phyloP scores from a whole-genome alignment of 2,888 invertebrate genomes.

The Teinopalpus imperialis region DNA sequence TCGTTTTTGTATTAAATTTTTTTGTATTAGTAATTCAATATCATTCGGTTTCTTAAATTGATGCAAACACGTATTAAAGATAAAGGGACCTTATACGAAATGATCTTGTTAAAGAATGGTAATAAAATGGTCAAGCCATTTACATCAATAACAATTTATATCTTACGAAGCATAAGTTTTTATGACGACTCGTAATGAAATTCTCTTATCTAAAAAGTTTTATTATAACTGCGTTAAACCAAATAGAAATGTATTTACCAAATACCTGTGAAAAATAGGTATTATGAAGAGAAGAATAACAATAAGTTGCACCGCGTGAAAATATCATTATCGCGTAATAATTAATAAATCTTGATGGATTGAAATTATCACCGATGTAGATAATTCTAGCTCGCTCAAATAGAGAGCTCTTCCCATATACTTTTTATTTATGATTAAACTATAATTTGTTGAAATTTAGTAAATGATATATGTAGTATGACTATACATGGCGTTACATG shows the following conservation, averaged over 20 bases:
- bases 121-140: constrained; percentile 20
- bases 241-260: constrained; percentile 22
- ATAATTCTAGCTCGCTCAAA: not conserved
- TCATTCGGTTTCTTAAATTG: constrained; percentile 8
- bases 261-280: constrained; percentile 3
- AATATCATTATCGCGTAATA: constrained; percentile 14
- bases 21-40: too few species aligned
- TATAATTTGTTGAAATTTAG: too few species aligned
- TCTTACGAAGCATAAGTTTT: constrained; percentile 6
- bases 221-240: constrained; percentile 19
- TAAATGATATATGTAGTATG: too few species aligned
- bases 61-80: constrained; percentile 14
- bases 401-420: not conserved
- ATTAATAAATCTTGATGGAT: constrained; percentile 22
- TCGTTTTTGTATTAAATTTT: too few species aligned
- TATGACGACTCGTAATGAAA: constrained; percentile 23
- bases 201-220: constrained; percentile 26
- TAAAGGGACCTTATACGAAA: constrained; percentile 13
- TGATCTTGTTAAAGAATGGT: constrained; percentile 17
- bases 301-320: constrained; percentile 3
- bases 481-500: too few species aligned
- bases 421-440: not conserved
- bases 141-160: constrained; percentile 23
- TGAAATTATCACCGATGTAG: constrained; percentile 1
- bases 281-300: constrained; percentile 5